Percentiles rank a stretch among this genome's conserved stretches.
Evolutionary conservation across 2,113 vertebrate species (phyloP).

Genomic region (Ictidomys tridecemlineatus): DNA sequence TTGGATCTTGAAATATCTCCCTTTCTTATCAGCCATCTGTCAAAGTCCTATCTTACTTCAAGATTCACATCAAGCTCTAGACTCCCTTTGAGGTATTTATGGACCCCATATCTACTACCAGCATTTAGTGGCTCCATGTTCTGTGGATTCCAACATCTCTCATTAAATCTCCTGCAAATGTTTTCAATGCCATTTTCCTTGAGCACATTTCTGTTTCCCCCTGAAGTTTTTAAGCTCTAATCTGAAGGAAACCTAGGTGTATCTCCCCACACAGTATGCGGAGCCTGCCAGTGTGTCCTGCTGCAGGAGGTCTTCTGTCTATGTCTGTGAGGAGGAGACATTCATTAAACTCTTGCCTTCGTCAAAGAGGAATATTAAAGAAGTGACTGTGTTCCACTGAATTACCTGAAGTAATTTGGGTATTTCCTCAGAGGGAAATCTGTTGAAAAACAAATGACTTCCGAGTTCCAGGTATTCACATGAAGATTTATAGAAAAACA

Average conservation of each 20-base stretch:
- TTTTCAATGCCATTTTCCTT: not conserved
- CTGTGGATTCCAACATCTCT: not conserved
- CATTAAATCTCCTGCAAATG: not conserved
- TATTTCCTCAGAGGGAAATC: not conserved
- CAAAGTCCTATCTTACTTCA: not conserved
- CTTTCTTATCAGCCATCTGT: not conserved
- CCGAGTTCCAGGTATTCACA: not conserved
- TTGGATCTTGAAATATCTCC: not conserved
- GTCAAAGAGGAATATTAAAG: not conserved
- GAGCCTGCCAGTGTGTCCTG: not conserved
- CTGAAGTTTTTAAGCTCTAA: not conserved
- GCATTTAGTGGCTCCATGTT: not conserved
- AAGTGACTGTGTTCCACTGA: not conserved
- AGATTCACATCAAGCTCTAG: not conserved
- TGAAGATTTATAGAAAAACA: not conserved
- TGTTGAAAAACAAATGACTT: constrained; percentile 33
- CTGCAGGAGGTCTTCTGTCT: not conserved
- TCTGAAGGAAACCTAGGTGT: not conserved
- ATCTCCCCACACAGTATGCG: not conserved
- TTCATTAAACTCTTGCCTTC: not conserved
- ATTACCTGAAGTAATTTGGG: not conserved
- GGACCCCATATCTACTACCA: not conserved
- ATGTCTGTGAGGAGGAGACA: not conserved
- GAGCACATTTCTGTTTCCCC: not conserved
- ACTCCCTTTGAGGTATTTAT: not conserved